Evolutionary conservation across 2,888 invertebrate genomes (phyloP), one percentile per base, ranked within the genome.

Genomic region (Torymus tubicola): DNA sequence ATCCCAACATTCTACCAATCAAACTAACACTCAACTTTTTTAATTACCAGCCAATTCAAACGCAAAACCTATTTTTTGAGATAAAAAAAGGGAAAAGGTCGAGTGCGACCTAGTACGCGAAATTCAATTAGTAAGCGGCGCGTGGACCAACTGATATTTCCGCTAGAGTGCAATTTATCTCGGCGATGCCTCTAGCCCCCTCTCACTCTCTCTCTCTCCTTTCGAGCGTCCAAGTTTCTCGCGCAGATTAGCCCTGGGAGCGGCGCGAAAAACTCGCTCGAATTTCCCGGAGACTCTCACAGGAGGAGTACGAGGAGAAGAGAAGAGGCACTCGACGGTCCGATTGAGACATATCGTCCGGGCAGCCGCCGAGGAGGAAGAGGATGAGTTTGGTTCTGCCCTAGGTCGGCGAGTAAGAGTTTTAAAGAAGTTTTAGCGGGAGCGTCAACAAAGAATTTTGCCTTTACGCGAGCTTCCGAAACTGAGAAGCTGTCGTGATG

Each of bases 71-170:
- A 14, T 12, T 13, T 14, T 55, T 53, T 14, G n/a, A 57, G 12
- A n/a, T 14, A 18, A 53, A 61, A 63, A 72, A 72, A 53, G 21
- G 13, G 0, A 0, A 63, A 61, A 69, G 55, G 21, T 24, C 18
- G 4, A 4, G 8, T 42, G 53, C 42, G n/a, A 74, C 65, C 18
- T 57, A 42, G 18, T 73, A n/a, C 53, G 5, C 50, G 65, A 68
- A 76, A 76, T 76, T 68, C 68, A 68, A 76, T 76, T 76, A 76
- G 75, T 16, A 61, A 18, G 68, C 60, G 53, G 8, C 58, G 31
- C 42, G 42, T 42, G 13, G 13, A 55, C 55, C 63, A 42, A 69
- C 61, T 76, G 69, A 69, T 76, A 76, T 76, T 76, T 76, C 50
- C 75, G 53, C 24, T 52, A 64, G 52, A 57, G 16, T 73, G 68